Percentiles rank a stretch among this genome's conserved stretches.
These are phyloP conservation scores for Piprites chloris DNA, from an alignment of 2,113 vertebrate species.

Conservation along the genomic window DNA sequence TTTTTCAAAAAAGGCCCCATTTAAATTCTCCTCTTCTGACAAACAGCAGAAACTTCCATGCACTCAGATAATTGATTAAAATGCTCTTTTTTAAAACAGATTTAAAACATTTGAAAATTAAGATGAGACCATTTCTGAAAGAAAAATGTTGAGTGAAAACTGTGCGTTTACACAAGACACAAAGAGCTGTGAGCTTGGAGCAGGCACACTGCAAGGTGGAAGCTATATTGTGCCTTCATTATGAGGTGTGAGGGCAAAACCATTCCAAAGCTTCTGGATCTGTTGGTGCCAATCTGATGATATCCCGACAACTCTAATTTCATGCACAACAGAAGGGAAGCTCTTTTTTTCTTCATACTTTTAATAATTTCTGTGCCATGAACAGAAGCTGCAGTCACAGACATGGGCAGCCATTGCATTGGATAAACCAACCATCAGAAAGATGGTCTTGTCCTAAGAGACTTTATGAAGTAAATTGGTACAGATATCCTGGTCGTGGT, in stretches of 20 bases:
- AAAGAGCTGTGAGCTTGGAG: neutral
- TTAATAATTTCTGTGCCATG: neutral
- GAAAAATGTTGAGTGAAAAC: neutral
- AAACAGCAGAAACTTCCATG: neutral
- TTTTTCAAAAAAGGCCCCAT: neutral
- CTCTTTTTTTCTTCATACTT: neutral
- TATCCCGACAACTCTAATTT: neutral
- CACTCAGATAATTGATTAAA: neutral
- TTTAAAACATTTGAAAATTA: neutral
- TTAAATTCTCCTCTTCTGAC: neutral
- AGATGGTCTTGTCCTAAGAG: neutral
- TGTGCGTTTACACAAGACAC: neutral
- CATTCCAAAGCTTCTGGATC: neutral
- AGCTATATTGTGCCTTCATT: neutral
- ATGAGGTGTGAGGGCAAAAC: neutral
- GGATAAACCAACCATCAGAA: neutral
- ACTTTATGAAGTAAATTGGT: neutral
- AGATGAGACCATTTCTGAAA: neutral
- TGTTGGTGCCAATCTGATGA: neutral
- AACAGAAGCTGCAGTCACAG: neutral
- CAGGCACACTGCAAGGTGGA: neutral
- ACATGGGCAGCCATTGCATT: neutral
- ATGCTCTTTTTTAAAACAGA: neutral
- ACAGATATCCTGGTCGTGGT: neutral
- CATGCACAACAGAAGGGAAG: neutral